phyloP scores from a whole-genome alignment of 1,140 invertebrate species.

The Plectrocnemia conspersa region DNA sequence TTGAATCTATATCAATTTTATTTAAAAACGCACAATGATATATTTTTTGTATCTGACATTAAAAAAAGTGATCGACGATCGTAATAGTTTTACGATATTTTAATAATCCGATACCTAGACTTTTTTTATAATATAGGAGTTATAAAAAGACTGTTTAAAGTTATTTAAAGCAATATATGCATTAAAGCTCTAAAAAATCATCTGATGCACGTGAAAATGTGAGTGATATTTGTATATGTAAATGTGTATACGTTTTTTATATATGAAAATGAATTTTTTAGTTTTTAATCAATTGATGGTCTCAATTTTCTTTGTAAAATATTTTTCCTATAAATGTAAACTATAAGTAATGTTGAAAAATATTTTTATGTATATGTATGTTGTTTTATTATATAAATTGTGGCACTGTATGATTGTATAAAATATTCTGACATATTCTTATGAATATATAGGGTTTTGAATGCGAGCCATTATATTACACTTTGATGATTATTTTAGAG shows the following conservation, averaged over 20 bases:
- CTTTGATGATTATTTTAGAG: background rate
- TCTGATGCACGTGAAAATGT: background rate
- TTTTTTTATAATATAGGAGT: background rate
- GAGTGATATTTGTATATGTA: conserved; percentile 23
- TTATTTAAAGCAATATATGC: background rate
- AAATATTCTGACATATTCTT: background rate
- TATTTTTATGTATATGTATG: conserved; percentile 5
- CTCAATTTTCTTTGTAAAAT: conserved; percentile 20
- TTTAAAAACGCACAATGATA: background rate
- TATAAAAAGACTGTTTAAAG: conserved; percentile 1
- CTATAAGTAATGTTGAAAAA: conserved; percentile 4
- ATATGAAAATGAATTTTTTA: conserved; percentile 7
- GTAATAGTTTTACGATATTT: background rate
- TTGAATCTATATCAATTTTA: background rate
- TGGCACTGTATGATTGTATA: conserved; percentile 1
- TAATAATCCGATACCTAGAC: background rate
- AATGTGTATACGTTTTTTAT: conserved; percentile 9
- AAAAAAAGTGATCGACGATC: background rate
- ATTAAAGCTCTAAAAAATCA: conserved; percentile 5
- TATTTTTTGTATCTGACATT: background rate
- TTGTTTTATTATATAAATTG: conserved; percentile 3
- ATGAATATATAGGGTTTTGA: background rate
- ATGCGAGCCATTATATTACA: background rate
- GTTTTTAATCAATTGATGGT: conserved; percentile 16
- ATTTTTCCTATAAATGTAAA: conserved; percentile 4